Base-by-base conservation (phyloP, 2,113 vertebrate genomes). In the Nerophis lumbriciformis region DNA sequence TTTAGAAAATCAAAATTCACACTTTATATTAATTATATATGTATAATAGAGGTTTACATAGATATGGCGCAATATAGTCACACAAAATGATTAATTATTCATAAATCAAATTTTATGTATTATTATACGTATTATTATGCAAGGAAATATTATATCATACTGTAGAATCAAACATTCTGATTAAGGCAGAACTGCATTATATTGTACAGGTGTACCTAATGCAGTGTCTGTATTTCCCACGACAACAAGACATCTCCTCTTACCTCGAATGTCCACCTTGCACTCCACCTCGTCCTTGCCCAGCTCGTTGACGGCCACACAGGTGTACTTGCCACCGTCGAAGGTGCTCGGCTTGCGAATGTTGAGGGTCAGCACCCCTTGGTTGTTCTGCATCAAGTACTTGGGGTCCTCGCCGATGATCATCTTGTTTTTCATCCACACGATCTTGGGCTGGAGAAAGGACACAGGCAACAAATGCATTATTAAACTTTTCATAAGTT, bases 371-470 rank as follows among this genome's bases (percentile, higher is more conserved):
- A 95, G 75, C 54, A 96, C 90, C 0, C 94, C 94, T 81, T 95
- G 92, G 77, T 91, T 81, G 80, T 95, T 94, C 62, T 88, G 88
- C 89, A 94, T 94, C 76, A 94, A 76, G 85, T 81, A 96, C 74
- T 93, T 94, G 45, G 94, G 91, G 48, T 96, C 89, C 6, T 91
- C 92, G 0, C 86, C 77, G 6, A 95, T 85, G 39, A 93, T 91
- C 91, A 93, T 90, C 65, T 83, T 92, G 81, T 95, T 95, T 85
- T 94, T 95, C 92, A 94, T 92, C 94, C 94, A 96, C 55, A 90
- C 64, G 52, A 96, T 92, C 72, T 93, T 95, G 0, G 94, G 94
- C 94, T 96, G 11, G 16, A 49, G 12, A 57, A 53, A 35, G 7
- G 5, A 37, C 51, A 52, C 15, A 0, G 48, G 16, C 8, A 37